Evolutionary conservation across 2,888 invertebrate species (phyloP), one percentile per base, ranked within the genome.

Genomic region (Uloborus plumipes): DNA sequence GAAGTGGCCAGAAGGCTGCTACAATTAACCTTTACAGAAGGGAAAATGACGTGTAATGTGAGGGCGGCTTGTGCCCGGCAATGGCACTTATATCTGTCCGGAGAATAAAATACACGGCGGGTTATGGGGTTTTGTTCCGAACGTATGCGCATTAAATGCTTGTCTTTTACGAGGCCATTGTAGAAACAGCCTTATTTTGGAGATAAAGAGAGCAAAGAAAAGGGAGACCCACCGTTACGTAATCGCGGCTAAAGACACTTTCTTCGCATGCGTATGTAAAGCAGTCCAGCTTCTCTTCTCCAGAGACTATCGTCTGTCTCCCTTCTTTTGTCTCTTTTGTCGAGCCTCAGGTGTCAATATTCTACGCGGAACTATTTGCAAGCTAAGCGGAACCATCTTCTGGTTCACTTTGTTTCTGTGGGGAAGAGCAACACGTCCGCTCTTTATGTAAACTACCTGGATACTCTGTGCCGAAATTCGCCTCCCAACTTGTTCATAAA

Each of bases 11-110:
- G 72, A 72, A 72, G 59, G 67, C 74, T 74, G 70, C 80, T 70
- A 81, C 80, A 81, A 81, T 81, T 81, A 81, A 75, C 80, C 73
- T 81, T 81, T 74, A 74, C 80, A 80, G 74, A 75, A 64, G 64
- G 55, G 67, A 72, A 78, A 79, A 66, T 72, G 67, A 78, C 59
- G 78, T 71, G 76, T 62, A 72, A 67, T 79, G 66, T 55, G 59
- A 64, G 26, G 80, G 69, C 74, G 73, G 80, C 64, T 47, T 51
- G 67, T 20, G 53, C 26, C 59, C 53, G 22, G n/a, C 49, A 26
- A 51, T 20, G 64, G 15, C 71, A 74, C 65, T 64, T 74, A 51
- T 53, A 61, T 55, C 78, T 73, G 79, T 80, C 79, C 50, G 15
- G 26, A 39, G 67, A n/a, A 65, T 81, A 62, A 81, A 74, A 81